These are phyloP conservation scores for Poecilia gillii DNA, from an alignment of 2,797 vertebrate genomes.

Conservation along the genomic window DNA sequence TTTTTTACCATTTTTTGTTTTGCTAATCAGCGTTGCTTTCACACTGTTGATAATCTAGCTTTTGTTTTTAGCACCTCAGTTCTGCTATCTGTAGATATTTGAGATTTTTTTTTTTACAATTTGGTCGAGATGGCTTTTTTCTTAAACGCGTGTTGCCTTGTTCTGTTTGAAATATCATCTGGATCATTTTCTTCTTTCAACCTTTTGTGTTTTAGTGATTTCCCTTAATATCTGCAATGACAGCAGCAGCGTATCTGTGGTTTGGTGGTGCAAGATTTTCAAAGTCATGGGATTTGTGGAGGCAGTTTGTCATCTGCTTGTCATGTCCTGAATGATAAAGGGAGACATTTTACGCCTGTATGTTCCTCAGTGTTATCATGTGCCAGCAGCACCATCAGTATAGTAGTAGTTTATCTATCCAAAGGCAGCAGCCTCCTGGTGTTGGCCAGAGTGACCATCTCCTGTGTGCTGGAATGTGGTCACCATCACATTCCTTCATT, in stretches of 20 bases:
- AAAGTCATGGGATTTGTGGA: conserved; percentile 38
- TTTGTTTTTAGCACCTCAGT: background rate
- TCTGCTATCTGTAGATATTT: background rate
- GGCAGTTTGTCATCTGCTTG: conserved; percentile 37
- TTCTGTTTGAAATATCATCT: background rate
- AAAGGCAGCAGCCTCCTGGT: background rate
- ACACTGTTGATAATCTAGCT: background rate
- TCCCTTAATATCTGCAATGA: conserved; percentile 17
- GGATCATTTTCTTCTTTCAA: background rate
- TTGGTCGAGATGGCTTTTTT: background rate
- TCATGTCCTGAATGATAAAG: conserved; percentile 29
- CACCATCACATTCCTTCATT: conserved; percentile 38
- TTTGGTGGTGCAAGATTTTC: conserved; percentile 28
- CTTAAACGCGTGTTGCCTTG: background rate
- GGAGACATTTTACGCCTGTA: background rate
- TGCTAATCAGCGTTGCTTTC: background rate
- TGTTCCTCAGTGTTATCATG: background rate
- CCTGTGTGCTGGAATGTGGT: conserved; percentile 34
- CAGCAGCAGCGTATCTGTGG: conserved; percentile 35
- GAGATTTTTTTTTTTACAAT: background rate
- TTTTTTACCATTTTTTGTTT: background rate
- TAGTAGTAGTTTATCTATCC: background rate
- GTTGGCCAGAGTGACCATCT: conserved; percentile 4
- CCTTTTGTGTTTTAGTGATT: conserved; percentile 1
- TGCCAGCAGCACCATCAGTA: conserved; percentile 5